These are phyloP conservation scores for Mesocricetus auratus DNA, from an alignment of 2,113 vertebrate species.

Conservation along the genomic window DNA sequence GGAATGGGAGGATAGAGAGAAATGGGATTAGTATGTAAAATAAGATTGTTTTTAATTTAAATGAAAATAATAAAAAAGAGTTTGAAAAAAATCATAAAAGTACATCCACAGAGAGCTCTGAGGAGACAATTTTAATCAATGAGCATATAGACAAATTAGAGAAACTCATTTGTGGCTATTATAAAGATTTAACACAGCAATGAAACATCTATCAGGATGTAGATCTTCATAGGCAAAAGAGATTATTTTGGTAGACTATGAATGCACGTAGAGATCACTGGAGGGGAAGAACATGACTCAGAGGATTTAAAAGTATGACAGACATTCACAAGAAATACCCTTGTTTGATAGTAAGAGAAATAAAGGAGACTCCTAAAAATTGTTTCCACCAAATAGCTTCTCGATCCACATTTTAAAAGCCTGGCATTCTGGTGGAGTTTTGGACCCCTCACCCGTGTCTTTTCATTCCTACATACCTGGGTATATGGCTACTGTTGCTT, in stretches of 20 bases:
- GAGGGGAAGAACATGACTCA: not conserved
- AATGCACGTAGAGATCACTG: not conserved
- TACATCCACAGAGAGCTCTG: not conserved
- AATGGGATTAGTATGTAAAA: too few species aligned
- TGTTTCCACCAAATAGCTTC: not conserved
- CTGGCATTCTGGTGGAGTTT: not conserved
- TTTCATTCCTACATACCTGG: not conserved
- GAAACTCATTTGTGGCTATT: not conserved
- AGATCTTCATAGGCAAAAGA: not conserved
- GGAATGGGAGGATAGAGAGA: too few species aligned
- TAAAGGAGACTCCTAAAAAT: not conserved
- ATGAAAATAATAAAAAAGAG: not conserved
- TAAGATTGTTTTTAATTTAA: too few species aligned
- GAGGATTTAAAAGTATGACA: not conserved
- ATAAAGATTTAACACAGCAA: not conserved
- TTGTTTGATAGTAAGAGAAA: not conserved
- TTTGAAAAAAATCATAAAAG: not conserved
- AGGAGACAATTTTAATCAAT: not conserved
- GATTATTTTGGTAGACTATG: not conserved
- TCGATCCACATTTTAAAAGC: not conserved
- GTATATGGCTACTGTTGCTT: not conserved
- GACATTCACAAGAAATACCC: not conserved
- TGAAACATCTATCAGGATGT: not conserved
- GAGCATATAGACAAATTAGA: not conserved
- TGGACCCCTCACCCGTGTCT: not conserved